Conservation (phyloP, 2,797 vertebrate genomes). For the Amphiprion clarkii region DNA sequence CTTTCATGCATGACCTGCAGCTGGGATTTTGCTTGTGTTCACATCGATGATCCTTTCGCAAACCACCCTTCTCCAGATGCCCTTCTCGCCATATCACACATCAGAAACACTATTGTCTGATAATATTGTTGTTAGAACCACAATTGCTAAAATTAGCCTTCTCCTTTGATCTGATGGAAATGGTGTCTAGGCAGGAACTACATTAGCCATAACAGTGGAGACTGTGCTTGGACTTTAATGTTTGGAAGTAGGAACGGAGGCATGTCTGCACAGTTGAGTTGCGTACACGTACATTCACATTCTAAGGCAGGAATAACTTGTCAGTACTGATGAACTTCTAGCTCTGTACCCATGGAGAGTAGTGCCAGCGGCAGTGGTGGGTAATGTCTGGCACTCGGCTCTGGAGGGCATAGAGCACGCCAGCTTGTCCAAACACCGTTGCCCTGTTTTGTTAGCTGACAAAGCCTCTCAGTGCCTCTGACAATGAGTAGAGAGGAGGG, state of each 20-base stretch:
- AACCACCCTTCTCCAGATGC: neutral
- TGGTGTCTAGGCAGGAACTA: conserved; percentile 35
- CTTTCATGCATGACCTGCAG: neutral
- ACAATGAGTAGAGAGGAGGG: conserved; percentile 71
- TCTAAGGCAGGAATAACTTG: conserved; percentile 52
- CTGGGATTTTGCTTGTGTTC: no score
- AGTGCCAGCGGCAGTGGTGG: conserved; percentile 62
- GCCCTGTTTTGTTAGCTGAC: conserved; percentile 79
- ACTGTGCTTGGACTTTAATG: neutral
- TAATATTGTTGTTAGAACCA: conserved; percentile 3
- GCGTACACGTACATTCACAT: conserved; percentile 16
- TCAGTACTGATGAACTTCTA: conserved; percentile 56
- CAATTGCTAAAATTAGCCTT: conserved; percentile 22
- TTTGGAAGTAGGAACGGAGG: conserved; percentile 21
- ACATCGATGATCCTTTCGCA: neutral
- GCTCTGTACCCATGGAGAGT: conserved; percentile 48
- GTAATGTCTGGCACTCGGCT: conserved; percentile 68
- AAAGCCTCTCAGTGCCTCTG: conserved; percentile 80
- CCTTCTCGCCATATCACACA: neutral
- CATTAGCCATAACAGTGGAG: conserved; percentile 49
- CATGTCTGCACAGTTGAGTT: conserved; percentile 33
- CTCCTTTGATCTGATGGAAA: conserved; percentile 43
- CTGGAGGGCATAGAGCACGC: conserved; percentile 60
- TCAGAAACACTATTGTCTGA: neutral
- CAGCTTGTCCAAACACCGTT: conserved; percentile 79